Evolutionary conservation across 1,140 invertebrate genomes (phyloP).

Genomic region (Hylyphantes graminicola): DNA sequence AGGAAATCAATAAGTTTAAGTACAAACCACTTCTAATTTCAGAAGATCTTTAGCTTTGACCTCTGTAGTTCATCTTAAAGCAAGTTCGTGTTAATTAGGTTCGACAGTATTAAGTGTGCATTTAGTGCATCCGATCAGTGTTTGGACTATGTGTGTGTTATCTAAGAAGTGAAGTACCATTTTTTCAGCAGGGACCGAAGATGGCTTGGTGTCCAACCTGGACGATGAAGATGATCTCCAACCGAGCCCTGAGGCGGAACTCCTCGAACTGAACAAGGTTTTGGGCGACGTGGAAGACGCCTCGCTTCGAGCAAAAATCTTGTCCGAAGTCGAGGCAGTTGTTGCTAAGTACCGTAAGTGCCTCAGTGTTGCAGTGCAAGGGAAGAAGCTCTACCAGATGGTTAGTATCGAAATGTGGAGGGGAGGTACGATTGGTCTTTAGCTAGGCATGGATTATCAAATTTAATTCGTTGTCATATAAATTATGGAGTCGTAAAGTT

Average conservation of each 20-base stretch:
- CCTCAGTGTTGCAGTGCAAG: slow-evolving; percentile 48
- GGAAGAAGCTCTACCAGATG: slow-evolving; percentile 54
- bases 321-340: slow-evolving; percentile 55
- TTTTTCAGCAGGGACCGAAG: slow-evolving; percentile 58
- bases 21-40: too few species aligned
- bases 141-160: slow-evolving; percentile 1
- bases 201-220: slow-evolving; percentile 51
- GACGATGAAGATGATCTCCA: slow-evolving; percentile 50
- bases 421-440: too few species aligned
- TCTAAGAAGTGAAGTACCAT: slow-evolving; percentile 46
- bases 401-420: slow-evolving; percentile 44
- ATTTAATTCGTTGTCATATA: too few species aligned
- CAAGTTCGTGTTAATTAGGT: too few species aligned
- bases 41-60: too few species aligned
- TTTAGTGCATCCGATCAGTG: too few species aligned
- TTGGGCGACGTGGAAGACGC: slow-evolving; percentile 47
- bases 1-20: too few species aligned
- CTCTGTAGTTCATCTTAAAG: too few species aligned
- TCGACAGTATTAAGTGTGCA: too few species aligned
- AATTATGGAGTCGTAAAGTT: too few species aligned
- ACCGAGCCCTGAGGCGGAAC: slow-evolving; percentile 30
- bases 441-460: too few species aligned
- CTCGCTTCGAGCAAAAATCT: slow-evolving; percentile 54
- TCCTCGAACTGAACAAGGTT: slow-evolving; percentile 40
- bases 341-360: slow-evolving; percentile 60